Evolutionary conservation across 2,797 vertebrate species (phyloP), one percentile per base, ranked within the genome.

Genomic region (Tarsius wallacei): DNA sequence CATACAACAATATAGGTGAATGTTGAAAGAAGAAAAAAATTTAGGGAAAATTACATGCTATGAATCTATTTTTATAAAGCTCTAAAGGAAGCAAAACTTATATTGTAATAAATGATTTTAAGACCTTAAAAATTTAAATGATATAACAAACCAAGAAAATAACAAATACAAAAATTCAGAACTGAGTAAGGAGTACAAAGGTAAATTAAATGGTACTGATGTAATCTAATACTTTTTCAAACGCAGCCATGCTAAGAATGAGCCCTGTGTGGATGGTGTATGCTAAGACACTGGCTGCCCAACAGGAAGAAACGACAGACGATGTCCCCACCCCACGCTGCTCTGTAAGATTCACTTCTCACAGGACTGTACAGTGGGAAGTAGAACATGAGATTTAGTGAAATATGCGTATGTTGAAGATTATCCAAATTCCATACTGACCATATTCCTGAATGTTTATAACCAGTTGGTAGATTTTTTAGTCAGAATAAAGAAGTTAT

Each of bases 31-130:
- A 86, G 8, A 88, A 90, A 92, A 90, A 82, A 26, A 5, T 31
- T 78, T 16, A 24, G 73, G n/a, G 55, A 61, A 76, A 93, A 93
- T 13, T 57, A 51, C 55, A 68, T 22, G 17, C 42, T 80, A 28
- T 21, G 17, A 73, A 70, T 88, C 61, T 49, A 68, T 14, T 95
- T 73, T 80, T 91, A 95, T 28, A 76, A 97, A 86, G n/a, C 21
- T 73, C 36, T 87, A 87, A 84, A 94, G 42, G 28, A 89, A 82
- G 63, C 21, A 57, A 91, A 82, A 73, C 11, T 31, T 57, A 85
- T 19, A 83, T 4, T 59, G 31, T 57, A 76, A 80, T 26, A 91
- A 87, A 57, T 22, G n/a, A 90, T 61, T 81, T 88, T 47, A 47
- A 76, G 33, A 63, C 5, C 49, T 90, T 77, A 49, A 55, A 93